Conservation (phyloP, 1,140 invertebrate genomes). For the Acarapis woodi region DNA sequence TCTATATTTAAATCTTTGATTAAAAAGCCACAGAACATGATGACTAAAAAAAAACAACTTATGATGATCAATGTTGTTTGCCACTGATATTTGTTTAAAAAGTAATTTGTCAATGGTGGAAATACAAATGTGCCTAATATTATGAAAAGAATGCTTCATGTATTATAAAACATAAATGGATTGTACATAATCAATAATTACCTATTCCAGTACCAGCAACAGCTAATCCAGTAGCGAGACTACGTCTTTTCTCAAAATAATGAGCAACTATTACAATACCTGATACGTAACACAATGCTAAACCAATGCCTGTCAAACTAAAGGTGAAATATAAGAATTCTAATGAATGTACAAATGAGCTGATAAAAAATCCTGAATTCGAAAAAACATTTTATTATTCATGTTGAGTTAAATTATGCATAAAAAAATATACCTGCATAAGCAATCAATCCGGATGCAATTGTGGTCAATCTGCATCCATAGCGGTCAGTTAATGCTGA, state of each 20-base stretch:
- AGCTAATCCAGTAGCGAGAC: slow-evolving; percentile 67
- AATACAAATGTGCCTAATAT: slow-evolving; percentile 68
- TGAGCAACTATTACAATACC: slow-evolving; percentile 78
- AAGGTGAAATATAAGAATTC: slow-evolving; percentile 20
- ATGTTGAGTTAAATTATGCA: too few species aligned
- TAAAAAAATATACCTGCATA: too few species aligned
- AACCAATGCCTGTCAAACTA: slow-evolving; percentile 20
- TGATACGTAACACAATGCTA: slow-evolving; percentile 31
- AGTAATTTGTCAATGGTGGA: slow-evolving; percentile 44
- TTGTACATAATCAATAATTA: too few species aligned
- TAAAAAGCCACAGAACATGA: slow-evolving; percentile 51
- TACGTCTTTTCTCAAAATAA: slow-evolving; percentile 72
- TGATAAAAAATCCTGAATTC: slow-evolving; percentile 41
- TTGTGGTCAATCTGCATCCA: slow-evolving; percentile 46
- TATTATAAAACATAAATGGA: too few species aligned
- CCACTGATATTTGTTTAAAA: slow-evolving; percentile 51
- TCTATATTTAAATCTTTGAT: slow-evolving; percentile 39
- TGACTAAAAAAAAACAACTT: slow-evolving; percentile 51
- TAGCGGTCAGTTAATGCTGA: slow-evolving; percentile 58
- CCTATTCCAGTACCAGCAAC: slow-evolving; percentile 51
- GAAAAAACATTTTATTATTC: slow-evolving; percentile 45
- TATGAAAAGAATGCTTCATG: too few species aligned
- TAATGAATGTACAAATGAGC: slow-evolving; percentile 24
- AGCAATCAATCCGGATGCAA: slow-evolving; percentile 38
- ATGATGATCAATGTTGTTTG: slow-evolving; percentile 51